These are phyloP conservation scores for Oncorhynchus mykiss DNA, from an alignment of 2,113 vertebrate species.

Conservation along the genomic window DNA sequence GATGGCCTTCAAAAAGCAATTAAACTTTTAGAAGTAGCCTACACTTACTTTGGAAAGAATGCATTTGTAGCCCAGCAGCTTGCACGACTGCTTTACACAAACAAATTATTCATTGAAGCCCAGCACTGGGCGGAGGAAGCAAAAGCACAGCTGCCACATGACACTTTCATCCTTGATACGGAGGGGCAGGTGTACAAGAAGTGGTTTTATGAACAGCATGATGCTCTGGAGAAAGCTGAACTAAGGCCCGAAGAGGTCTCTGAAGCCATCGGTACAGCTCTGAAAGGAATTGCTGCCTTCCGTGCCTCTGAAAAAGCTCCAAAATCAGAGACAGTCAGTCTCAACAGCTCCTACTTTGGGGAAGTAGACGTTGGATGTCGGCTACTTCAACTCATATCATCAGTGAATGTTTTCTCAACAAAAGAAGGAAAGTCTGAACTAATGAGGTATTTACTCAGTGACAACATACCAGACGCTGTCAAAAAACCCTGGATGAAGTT, in stretches of 20 bases:
- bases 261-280: conserved; percentile 58
- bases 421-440: conserved; percentile 48
- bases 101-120: conserved; percentile 67
- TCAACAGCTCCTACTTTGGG: conserved; percentile 69
- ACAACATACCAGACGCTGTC: conserved; percentile 66
- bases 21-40: conserved; percentile 63
- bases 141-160: conserved; percentile 45
- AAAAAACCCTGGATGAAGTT: conserved; percentile 56
- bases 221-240: conserved; percentile 47
- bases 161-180: conserved; percentile 72
- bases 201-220: conserved; percentile 63
- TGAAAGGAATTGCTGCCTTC: conserved; percentile 71
- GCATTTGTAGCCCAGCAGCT: conserved; percentile 73
- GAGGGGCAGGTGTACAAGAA: conserved; percentile 69
- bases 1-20: conserved; percentile 66
- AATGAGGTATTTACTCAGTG: conserved; percentile 66
- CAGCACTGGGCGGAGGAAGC: conserved; percentile 62
- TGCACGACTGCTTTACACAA: conserved; percentile 65
- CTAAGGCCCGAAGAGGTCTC: conserved; percentile 20
- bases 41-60: conserved; percentile 63
- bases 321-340: conserved; percentile 47
- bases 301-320: conserved; percentile 60
- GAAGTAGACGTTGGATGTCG: conserved; percentile 75
- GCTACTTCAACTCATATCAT: conserved; percentile 65
- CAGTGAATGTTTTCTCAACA: conserved; percentile 46